Evolutionary conservation across 2,113 vertebrate genomes (phyloP).

Genomic region (Gopherus flavomarginatus): DNA sequence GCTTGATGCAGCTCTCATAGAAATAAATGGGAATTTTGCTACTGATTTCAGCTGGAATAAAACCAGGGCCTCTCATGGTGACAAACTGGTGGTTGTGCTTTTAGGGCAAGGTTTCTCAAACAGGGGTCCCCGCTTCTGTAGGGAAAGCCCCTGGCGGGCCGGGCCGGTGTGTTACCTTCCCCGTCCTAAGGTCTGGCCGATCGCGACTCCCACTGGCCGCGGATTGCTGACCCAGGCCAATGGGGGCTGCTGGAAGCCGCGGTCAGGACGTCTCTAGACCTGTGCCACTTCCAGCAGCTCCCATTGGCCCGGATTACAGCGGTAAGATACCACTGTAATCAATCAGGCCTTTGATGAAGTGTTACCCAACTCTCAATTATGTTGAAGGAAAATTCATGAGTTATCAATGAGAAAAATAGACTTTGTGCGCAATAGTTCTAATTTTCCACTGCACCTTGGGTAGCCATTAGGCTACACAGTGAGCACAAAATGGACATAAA

Average conservation of each 20-base stretch:
- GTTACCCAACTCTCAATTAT: not conserved
- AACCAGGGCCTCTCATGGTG: not conserved
- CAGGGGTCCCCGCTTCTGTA: too few species aligned
- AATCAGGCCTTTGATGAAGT: not conserved
- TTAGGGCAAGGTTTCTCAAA: not conserved
- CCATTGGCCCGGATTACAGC: too few species aligned
- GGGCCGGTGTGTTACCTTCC: too few species aligned
- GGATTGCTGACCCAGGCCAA: too few species aligned
- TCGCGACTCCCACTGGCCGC: too few species aligned
- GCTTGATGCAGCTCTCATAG: not conserved
- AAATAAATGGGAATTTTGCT: not conserved
- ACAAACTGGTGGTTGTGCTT: not conserved
- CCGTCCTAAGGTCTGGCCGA: too few species aligned
- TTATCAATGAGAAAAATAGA: not conserved
- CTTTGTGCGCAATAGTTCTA: not conserved
- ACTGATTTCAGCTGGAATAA: not conserved
- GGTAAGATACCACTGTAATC: not conserved
- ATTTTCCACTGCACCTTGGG: not conserved
- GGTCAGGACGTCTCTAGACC: too few species aligned
- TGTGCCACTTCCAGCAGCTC: too few species aligned
- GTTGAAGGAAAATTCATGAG: not conserved
- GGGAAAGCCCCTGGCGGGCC: too few species aligned
- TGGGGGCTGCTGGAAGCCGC: too few species aligned
- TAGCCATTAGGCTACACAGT: not conserved
- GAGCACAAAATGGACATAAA: not conserved